Evolutionary conservation across 1,140 invertebrate genomes (phyloP).

Genomic region (Drosophila mojavensis): DNA sequence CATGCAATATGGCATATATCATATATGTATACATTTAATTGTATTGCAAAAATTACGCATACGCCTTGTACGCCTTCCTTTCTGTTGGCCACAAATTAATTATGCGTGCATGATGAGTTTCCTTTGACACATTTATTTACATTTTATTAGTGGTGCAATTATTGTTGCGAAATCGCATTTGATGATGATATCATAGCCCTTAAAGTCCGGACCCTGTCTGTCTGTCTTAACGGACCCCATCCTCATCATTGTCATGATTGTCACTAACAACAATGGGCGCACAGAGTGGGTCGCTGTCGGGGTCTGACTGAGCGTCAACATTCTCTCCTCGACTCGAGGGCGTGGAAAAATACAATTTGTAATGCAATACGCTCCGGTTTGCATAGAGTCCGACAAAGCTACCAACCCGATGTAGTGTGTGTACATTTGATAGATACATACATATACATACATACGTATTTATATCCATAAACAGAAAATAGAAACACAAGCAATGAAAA

Average conservation of each 20-base stretch:
- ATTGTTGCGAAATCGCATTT: constrained; percentile 69
- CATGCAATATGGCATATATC: constrained; percentile 28
- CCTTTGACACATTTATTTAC: constrained; percentile 66
- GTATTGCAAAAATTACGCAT: constrained; percentile 38
- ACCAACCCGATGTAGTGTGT: constrained; percentile 43
- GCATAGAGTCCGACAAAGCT: constrained; percentile 56
- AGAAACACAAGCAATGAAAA: constrained; percentile 42
- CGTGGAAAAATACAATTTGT: constrained; percentile 76
- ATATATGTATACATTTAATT: not conserved
- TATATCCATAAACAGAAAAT: constrained; percentile 33
- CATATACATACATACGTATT: constrained; percentile 13
- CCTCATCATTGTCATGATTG: constrained; percentile 19
- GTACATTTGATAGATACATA: constrained; percentile 9
- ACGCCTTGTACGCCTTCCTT: constrained; percentile 16
- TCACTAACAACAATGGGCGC: constrained; percentile 14
- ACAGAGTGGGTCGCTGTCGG: not conserved
- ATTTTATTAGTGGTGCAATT: constrained; percentile 74
- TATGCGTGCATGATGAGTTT: constrained; percentile 29
- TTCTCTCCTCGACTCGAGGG: constrained; percentile 44
- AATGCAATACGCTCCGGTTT: constrained; percentile 75
- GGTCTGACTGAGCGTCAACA: constrained; percentile 29
- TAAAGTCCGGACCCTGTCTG: constrained; percentile 2
- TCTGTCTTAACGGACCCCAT: constrained; percentile 9
- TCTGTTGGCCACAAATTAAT: constrained; percentile 35
- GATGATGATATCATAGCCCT: constrained; percentile 67